Evolutionary conservation across 2,113 vertebrate genomes (phyloP), one percentile per base, ranked within the genome.

Genomic region (Camelus dromedarius): DNA sequence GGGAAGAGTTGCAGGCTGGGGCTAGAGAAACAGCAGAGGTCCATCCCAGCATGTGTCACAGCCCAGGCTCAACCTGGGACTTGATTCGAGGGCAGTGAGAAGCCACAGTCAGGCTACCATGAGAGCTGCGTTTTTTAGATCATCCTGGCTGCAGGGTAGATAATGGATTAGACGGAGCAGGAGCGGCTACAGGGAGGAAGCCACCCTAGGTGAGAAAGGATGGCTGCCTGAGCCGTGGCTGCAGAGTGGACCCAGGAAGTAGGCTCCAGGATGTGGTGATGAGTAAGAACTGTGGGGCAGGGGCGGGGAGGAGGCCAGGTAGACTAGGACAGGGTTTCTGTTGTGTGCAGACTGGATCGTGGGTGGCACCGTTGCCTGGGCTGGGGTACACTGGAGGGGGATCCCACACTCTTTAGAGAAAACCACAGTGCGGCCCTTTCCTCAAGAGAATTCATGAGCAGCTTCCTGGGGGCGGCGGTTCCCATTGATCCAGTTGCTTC

Each of bases 11-110:
- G 4, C 32, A 54, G 11, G n/a, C 16, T 24, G 60, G 30, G 52
- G 66, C 24, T 26, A 46, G 6, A 56, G n/a, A 87, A 50, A 18
- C 24, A 6, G 19, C 16, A 35, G 79, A 73, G 38, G 60, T 4
- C 42, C 22, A 1, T 26, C 13, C 15, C 0, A 12, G 38, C 7
- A 28, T 50, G 58, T 1, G 13, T 19, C 2, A 8, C 10, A 9
- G 62, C 28, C 22, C 13, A 1, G 1, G 2, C 2, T 54, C 24
- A 24, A 6, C 24, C 28, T 30, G 11, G 20, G 70, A 80, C 32
- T 58, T 22, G 20, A 38, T 11, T n/a, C 1, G 9, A 66, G 28
- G 19, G 24, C 19, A 24, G 3, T 58, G 35, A 42, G 62, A 90
- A 90, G 48, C 50, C 52, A 24, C 9, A 15, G 8, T 56, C 7